Base-by-base conservation (phyloP, 2,888 invertebrate species). In the Linnaemya tessellans region DNA sequence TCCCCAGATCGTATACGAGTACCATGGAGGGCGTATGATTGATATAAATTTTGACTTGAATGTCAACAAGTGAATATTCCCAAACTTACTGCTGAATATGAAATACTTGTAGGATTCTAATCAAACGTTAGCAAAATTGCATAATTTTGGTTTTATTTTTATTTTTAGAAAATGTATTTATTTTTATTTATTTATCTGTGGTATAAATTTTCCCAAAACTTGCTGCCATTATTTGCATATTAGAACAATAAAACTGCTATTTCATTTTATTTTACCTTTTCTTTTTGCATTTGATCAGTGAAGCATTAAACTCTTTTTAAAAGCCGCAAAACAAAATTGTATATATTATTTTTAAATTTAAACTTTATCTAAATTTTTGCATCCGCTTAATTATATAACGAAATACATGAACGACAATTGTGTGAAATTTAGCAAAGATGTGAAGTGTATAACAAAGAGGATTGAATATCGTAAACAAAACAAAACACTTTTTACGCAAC, bases 241-340 rank as follows among this genome's bases (percentile, higher is more conserved):
- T 67, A 35, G 3, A 49, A 46, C n/a, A 35, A 46, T 22, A 56
- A 70, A 41, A 10, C 2, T n/a, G 54, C 38, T 15, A 1, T 13
- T 11, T 11, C 20, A 54, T 54, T 2, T 54, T 11, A 54, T 38
- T 11, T 38, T n/a, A n/a, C n/a, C n/a, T n/a, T n/a, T n/a, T n/a
- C n/a, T 9, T 70, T 49, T 22, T 65, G 11, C 3, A 13, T 25
- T 25, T 46, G 46, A 25, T 51, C 70, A 56, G 25, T 56, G 70
- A 70, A 70, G 41, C 41, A 13, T 70, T 70, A 43, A 70, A 70
- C n/a, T n/a, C 25, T 1, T 43, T 70, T 18, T 25, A 56, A 56
- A 18, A 20, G 51, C 51, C 38, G 54, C 35, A 3, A 35, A 43
- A 43, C 8, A 22, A 54, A 22, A 22, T 22, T 11, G 7, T 8